phyloP scores from a whole-genome alignment of 2,797 vertebrate genomes.

The Eulemur mongoz region DNA sequence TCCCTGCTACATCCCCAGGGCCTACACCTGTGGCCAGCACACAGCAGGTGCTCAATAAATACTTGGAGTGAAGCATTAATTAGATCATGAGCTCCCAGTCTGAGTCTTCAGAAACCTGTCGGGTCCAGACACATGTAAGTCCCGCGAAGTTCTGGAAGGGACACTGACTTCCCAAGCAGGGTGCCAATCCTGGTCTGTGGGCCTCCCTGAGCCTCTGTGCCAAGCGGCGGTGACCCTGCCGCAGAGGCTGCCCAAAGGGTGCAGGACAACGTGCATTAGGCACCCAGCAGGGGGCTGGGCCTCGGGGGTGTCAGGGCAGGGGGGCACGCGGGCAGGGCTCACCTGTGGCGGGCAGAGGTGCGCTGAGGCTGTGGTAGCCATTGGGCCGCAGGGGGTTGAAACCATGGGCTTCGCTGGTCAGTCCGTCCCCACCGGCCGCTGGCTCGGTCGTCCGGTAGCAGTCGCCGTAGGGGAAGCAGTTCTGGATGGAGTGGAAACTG shows the following conservation, averaged over 20 bases:
- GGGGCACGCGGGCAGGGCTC: conserved; percentile 54
- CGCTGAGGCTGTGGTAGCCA: conserved; percentile 91
- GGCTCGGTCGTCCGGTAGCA: conserved; percentile 93
- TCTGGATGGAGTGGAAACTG: conserved; percentile 93
- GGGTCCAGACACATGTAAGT: neutral
- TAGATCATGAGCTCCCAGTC: neutral
- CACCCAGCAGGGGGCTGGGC: neutral
- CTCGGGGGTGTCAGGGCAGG: neutral
- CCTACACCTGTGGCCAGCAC: neutral
- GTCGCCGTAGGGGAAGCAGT: conserved; percentile 95
- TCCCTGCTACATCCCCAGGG: neutral
- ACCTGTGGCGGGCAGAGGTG: conserved; percentile 90
- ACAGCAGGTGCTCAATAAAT: neutral
- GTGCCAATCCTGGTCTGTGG: neutral
- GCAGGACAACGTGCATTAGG: rapidly evolving
- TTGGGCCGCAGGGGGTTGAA: conserved; percentile 92
- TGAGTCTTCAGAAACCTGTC: neutral
- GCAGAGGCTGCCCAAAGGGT: neutral
- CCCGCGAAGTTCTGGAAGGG: neutral
- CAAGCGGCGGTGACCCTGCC: neutral
- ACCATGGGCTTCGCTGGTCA: conserved; percentile 90
- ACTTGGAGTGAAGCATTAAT: neutral
- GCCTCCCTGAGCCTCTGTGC: neutral
- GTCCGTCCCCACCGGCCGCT: conserved; percentile 86
- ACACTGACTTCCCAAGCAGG: neutral